Base-by-base conservation (phyloP, 1,140 invertebrate species). In the Drosophila grimshawi region DNA sequence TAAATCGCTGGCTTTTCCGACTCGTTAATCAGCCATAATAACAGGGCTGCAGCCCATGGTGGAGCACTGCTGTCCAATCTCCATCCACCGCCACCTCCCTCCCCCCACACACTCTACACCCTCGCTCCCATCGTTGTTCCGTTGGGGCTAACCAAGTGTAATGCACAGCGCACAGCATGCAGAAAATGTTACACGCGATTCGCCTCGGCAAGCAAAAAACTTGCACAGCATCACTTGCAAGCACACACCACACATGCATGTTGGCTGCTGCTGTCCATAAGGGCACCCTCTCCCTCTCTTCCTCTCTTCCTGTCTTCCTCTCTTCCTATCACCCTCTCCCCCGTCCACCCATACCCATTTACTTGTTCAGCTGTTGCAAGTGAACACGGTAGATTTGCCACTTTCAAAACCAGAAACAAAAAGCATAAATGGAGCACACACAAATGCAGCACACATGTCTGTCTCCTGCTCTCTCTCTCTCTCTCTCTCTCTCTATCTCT, bases 371-470 rank as follows among this genome's bases (percentile, higher is more conserved):
- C 59, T 67, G 53, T 64, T 70, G 60, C 71, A 70, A 60, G 41
- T 69, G 67, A 61, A 66, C 57, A 82, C 77, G 83, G 79, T 76
- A 69, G 70, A 72, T 76, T 79, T 86, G 67, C 65, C 68, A 62
- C 76, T 76, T 88, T 53, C 60, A 59, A 76, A 76, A 59, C 45
- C 71, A 79, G 64, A 71, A 86, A 86, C 81, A 86, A 81, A 86
- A 81, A 76, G 82, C 82, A 86, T 86, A 86, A 86, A 81, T 86
- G 82, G 81, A 48, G 30, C 30, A 6, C 57, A 61, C 45, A 75
- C 59, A 76, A 63, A 78, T 48, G 55, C 61, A 69, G 52, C 39
- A 59, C 55, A 45, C 53, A 30, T 35, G 8, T 8, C 29, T 65
- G 4, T 35, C 53, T 37, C 35, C 63, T 48, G 49, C 49, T 11